Conservation (phyloP, 2,797 vertebrate genomes). For the Myotis pilosus region DNA sequence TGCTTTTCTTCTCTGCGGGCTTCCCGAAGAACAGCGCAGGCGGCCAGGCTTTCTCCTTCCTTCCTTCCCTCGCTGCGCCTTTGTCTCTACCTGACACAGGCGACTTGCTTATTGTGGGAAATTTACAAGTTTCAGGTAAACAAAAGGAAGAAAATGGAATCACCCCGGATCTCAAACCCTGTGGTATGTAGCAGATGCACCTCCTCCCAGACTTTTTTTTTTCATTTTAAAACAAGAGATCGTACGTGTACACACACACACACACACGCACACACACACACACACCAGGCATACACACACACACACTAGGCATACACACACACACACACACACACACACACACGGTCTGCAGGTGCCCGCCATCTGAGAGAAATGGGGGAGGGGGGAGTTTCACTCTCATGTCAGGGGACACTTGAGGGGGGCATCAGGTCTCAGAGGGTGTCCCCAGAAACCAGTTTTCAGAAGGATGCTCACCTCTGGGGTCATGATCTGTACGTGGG, state of each 20-base stretch:
- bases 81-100: not conserved
- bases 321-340: too few relatives aligned
- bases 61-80: rapidly evolving
- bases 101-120: not conserved
- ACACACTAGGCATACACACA: too few relatives aligned
- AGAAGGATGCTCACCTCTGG: not conserved
- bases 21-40: rapidly evolving
- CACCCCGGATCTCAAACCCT: not conserved
- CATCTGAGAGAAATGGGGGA: rapidly evolving
- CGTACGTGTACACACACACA: rapidly evolving
- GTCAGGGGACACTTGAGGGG: not conserved
- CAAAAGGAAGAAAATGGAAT: not conserved
- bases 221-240: not conserved
- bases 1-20: not conserved
- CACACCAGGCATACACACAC: too few relatives aligned
- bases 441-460: not conserved
- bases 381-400: rapidly evolving
- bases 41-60: not conserved
- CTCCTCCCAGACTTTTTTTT: not conserved
- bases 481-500: not conserved
- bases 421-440: not conserved
- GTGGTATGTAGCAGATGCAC: rapidly evolving
- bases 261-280: too few relatives aligned
- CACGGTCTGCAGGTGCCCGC: not conserved
- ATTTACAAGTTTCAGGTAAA: constrained; percentile 4